These are phyloP conservation scores for Liasis olivaceus DNA, from an alignment of 2,797 vertebrate species.

Conservation along the genomic window DNA sequence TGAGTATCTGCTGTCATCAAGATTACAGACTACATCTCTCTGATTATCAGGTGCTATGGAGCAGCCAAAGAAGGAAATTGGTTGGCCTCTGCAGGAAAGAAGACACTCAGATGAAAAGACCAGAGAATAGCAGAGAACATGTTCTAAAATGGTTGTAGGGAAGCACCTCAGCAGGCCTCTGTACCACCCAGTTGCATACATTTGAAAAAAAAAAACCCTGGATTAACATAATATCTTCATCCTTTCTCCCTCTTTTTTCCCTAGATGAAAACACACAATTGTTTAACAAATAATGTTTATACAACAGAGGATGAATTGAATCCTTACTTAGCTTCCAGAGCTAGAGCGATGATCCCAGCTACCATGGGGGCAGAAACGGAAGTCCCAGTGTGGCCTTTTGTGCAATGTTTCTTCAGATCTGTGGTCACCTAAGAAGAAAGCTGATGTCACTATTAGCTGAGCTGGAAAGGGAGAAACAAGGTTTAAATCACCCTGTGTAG, in stretches of 20 bases:
- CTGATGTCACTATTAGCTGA: background rate
- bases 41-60: background rate
- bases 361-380: conserved; percentile 82
- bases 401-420: conserved; percentile 78
- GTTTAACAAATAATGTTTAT: background rate
- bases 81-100: background rate
- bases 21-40: background rate
- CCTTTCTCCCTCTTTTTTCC: background rate
- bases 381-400: conserved; percentile 79
- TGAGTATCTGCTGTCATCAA: background rate
- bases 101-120: background rate
- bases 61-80: background rate
- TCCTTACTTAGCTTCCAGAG: conserved; percentile 82
- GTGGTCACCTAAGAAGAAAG: conserved; percentile 75
- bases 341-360: conserved; percentile 79
- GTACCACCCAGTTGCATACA: background rate
- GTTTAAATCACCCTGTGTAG: background rate
- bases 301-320: fast-evolving
- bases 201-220: no score
- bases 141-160: background rate
- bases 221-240: background rate
- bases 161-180: background rate
- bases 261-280: background rate
- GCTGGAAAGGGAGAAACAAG: background rate
- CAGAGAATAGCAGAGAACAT: background rate